Evolutionary conservation across 2,113 vertebrate species (phyloP).

Genomic region (Ramphastos sulfuratus): DNA sequence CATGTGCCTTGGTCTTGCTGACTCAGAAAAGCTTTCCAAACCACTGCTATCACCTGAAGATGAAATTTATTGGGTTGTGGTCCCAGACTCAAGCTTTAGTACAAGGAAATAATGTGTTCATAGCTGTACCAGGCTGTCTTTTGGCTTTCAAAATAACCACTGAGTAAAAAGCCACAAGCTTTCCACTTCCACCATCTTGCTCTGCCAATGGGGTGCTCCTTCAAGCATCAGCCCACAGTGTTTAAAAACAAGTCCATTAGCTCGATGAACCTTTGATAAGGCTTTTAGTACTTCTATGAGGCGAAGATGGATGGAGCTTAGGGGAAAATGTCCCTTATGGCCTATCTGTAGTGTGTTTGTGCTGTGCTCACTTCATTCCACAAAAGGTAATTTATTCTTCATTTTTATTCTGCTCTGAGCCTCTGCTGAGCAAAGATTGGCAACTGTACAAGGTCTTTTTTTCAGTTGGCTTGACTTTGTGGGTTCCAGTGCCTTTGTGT

Average conservation of each 20-base stretch:
- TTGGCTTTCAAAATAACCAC: background rate
- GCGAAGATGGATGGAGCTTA: constrained; percentile 6
- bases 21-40: background rate
- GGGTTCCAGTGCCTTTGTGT: background rate
- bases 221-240: background rate
- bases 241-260: constrained; percentile 64
- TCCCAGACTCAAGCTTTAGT: background rate
- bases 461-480: background rate
- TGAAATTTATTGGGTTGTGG: background rate
- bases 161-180: background rate
- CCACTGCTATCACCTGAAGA: background rate
- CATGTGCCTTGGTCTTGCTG: background rate
- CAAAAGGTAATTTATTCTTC: constrained; percentile 22
- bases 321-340: background rate
- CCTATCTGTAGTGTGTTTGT: background rate
- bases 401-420: background rate
- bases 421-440: background rate
- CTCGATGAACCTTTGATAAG: constrained; percentile 72
- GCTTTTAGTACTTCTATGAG: constrained; percentile 67
- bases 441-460: background rate
- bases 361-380: background rate
- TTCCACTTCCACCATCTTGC: background rate
- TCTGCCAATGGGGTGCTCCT: background rate
- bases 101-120: background rate
- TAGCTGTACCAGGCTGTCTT: rapidly evolving